Percentiles rank a stretch among this genome's conserved stretches.
phyloP scores from a whole-genome alignment of 2,888 invertebrate species.

The Eupsilia transversa region DNA sequence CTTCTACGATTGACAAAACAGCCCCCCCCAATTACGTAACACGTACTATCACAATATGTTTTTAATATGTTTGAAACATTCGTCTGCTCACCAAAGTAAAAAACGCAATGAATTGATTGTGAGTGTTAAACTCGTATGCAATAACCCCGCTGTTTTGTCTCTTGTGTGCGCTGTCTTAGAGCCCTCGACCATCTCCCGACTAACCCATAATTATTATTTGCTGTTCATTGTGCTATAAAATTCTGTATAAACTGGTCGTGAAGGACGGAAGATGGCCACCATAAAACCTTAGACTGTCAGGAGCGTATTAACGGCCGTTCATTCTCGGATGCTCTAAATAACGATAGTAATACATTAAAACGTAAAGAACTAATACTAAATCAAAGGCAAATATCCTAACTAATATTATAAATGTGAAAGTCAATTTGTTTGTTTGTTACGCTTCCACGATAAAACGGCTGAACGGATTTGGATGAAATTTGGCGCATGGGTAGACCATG shows the following conservation, averaged over 20 bases:
- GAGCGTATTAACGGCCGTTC: slow-evolving; percentile 18
- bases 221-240: slow-evolving; percentile 43
- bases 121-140: neutral
- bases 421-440: no score
- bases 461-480: no score
- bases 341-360: neutral
- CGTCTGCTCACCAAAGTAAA: neutral
- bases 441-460: no score
- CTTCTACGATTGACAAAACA: neutral
- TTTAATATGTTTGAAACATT: neutral
- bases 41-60: neutral
- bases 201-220: slow-evolving; percentile 28
- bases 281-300: slow-evolving; percentile 31
- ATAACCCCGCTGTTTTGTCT: neutral
- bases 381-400: no score
- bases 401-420: no score
- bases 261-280: slow-evolving; percentile 21
- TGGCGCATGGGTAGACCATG: no score
- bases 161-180: neutral
- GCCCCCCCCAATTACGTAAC: no score
- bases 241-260: slow-evolving; percentile 33
- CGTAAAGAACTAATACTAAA: neutral
- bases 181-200: neutral
- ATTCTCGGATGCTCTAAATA: slow-evolving; percentile 16
- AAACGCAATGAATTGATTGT: neutral